These are phyloP conservation scores for Pangasius macronema DNA, from an alignment of 2,797 vertebrate species.

Conservation along the genomic window DNA sequence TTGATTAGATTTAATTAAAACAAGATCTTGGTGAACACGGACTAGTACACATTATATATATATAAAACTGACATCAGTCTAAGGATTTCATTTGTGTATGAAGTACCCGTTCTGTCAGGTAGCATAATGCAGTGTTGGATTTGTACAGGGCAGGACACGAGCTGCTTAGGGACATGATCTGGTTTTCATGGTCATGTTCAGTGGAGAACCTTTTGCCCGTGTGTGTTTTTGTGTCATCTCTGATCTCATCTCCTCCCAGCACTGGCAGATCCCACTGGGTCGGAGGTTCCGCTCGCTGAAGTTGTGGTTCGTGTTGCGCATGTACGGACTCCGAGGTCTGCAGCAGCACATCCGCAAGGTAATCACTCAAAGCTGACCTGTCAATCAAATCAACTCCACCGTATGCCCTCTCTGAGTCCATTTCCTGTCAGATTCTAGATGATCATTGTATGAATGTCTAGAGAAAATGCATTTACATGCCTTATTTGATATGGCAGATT, in stretches of 20 bases:
- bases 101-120: not conserved
- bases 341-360: conserved; percentile 95
- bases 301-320: conserved; percentile 95
- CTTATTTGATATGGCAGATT: not conserved
- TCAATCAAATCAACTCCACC: conserved; percentile 65
- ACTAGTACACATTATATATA: not conserved
- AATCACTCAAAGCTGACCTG: conserved; percentile 67
- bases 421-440: not conserved
- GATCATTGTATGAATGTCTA: not conserved
- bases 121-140: not conserved
- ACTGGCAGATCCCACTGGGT: conserved; percentile 96
- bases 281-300: conserved; percentile 95
- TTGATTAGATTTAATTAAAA: not conserved
- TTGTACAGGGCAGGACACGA: not conserved
- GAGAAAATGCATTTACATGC: not conserved
- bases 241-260: conserved; percentile 70
- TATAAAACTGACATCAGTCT: not conserved
- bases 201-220: not conserved
- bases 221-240: conserved; percentile 22
- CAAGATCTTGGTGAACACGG: not conserved
- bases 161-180: not conserved
- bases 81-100: not conserved
- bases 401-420: not conserved
- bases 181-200: not conserved
- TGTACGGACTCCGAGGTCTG: conserved; percentile 87